These are phyloP conservation scores for Haemorhous mexicanus DNA, from an alignment of 2,113 vertebrate genomes.

Conservation along the genomic window DNA sequence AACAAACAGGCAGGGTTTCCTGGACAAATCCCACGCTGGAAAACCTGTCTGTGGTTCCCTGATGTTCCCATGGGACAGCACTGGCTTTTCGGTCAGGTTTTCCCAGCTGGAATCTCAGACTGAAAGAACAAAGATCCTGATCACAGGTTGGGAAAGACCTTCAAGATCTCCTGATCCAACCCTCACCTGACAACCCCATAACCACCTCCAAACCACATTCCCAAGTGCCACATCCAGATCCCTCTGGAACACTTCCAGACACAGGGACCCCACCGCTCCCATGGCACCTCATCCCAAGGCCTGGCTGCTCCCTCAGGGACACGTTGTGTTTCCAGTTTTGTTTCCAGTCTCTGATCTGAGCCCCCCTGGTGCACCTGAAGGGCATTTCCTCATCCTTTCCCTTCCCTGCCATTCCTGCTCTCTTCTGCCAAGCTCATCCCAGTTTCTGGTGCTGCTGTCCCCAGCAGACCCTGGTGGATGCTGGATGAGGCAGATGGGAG, in stretches of 20 bases:
- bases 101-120: neutral
- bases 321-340: neutral
- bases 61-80: neutral
- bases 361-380: too few species aligned
- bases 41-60: neutral
- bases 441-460: neutral
- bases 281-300: neutral
- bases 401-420: neutral
- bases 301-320: accelerated
- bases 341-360: neutral
- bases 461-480: accelerated
- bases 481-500: neutral
- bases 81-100: neutral
- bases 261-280: neutral
- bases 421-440: neutral
- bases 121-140: neutral
- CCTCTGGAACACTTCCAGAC: neutral
- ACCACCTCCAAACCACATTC: neutral
- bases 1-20: neutral
- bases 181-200: accelerated
- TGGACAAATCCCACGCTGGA: neutral
- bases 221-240: neutral
- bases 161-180: neutral
- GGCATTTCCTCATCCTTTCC: neutral
- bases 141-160: neutral